Percentiles rank a stretch among this genome's conserved stretches.
These are phyloP conservation scores for Malurus melanocephalus DNA, from an alignment of 2,113 vertebrate genomes.

Conservation along the genomic window DNA sequence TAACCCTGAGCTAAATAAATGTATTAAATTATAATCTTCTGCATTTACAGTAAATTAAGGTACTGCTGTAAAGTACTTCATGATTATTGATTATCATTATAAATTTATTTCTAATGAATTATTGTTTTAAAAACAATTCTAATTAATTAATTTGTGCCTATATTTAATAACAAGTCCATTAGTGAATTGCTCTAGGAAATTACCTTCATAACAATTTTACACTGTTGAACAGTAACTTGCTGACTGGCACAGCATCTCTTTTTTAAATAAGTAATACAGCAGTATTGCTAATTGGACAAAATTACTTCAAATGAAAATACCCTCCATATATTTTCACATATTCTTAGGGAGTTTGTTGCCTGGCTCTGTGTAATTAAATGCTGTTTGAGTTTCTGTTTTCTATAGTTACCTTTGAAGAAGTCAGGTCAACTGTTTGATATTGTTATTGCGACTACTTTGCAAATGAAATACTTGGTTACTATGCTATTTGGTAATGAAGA, in stretches of 20 bases:
- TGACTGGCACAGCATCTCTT: background rate
- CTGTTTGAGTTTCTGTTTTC: background rate
- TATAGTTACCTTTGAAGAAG: background rate
- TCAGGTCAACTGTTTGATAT: background rate
- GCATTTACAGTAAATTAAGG: background rate
- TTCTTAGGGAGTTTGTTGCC: background rate
- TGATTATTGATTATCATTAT: slow-evolving; percentile 4
- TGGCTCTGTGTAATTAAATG: background rate
- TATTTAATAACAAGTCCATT: background rate
- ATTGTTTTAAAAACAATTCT: background rate
- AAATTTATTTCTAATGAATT: slow-evolving; percentile 1
- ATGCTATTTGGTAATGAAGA: background rate
- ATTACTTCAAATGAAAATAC: background rate
- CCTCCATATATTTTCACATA: background rate
- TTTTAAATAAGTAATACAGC: background rate
- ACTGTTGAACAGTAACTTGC: background rate
- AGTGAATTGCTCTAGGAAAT: background rate
- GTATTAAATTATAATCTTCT: slow-evolving; percentile 18
- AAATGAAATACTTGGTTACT: background rate
- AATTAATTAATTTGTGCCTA: background rate
- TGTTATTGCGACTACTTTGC: background rate
- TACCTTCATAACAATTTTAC: background rate
- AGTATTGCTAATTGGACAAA: background rate
- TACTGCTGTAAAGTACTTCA: background rate
- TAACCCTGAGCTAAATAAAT: background rate